Evolutionary conservation across 1,140 invertebrate species (phyloP), one percentile per base, ranked within the genome.

Genomic region (Calosoma granatense): DNA sequence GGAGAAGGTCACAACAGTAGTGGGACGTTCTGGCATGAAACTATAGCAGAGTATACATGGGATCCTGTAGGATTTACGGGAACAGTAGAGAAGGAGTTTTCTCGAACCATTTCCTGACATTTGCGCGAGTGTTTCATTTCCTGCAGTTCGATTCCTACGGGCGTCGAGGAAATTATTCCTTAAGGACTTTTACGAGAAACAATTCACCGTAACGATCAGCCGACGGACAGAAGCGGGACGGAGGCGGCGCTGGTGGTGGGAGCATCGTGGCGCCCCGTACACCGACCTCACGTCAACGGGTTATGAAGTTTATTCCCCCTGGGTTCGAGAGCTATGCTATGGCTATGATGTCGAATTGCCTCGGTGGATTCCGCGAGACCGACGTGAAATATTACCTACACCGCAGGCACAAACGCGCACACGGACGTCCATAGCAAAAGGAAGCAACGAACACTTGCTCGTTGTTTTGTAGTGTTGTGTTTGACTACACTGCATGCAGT

Each of bases 101-200:
- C 41, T 17, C 41, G 41, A 47, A 12, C 41, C 41, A 47, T 47
- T 47, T 47, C 41, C 41, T 47, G 41, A 17, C 41, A 47, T 47
- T 47, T 17, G 41, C 41, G 41, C 41, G 41, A 47, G 41, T 47
- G 41, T 47, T 47, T 47, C 41, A 47, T 47, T 47, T 47, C 41
- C 41, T 47, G 41, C 41, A 9, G 41, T 47, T 47, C 41, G 41
- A 47, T 47, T 47, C 41, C 15, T 47, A 47, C 41, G 41, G 41
- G 41, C 41, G 41, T 9, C 9, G 41, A 47, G 41, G 41, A 47
- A 47, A 47, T 47, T 47, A 47, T 47, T 47, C 41, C 41, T 47
- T 47, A 47, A 47, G 41, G 41, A 47, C 41, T 47, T 47, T 47
- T 47, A 47, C 41, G 41, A 47, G 41, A 47, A 47, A 47, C 41